Conservation (phyloP, 2,797 vertebrate genomes). For the Sebastes hubbsi region DNA sequence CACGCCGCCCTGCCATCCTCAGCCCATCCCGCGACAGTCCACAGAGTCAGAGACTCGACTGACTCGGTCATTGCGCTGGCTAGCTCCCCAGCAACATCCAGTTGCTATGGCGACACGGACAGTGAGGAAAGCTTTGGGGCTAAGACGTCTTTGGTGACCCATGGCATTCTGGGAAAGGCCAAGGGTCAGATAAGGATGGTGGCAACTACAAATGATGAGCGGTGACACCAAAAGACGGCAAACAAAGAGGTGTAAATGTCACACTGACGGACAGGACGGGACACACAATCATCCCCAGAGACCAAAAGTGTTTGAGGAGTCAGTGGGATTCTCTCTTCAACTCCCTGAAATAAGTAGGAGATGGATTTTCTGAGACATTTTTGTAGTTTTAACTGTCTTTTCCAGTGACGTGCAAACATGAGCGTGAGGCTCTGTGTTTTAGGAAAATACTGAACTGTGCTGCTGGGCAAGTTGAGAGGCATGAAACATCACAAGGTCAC, state of each 20-base stretch:
- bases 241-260: constrained; percentile 12
- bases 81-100: constrained; percentile 77
- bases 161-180: constrained; percentile 76
- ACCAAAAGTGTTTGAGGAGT: background rate
- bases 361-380: background rate
- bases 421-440: constrained; percentile 2
- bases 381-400: constrained; percentile 23
- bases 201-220: constrained; percentile 70
- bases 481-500: background rate
- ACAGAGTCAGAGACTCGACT: constrained; percentile 73
- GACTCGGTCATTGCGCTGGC: constrained; percentile 72
- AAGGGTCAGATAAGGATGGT: constrained; percentile 77
- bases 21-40: constrained; percentile 18
- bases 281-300: background rate
- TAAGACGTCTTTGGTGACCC: constrained; percentile 64
- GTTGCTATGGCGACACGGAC: constrained; percentile 84
- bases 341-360: background rate
- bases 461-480: background rate
- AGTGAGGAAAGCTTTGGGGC: constrained; percentile 80
- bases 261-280: constrained; percentile 10
- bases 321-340: background rate
- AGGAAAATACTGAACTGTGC: background rate
- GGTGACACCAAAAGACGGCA: constrained; percentile 65
- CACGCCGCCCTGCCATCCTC: background rate
- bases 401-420: constrained; percentile 5